Evolutionary conservation across 2,113 vertebrate genomes (phyloP).

Genomic region (Tautogolabrus adspersus): DNA sequence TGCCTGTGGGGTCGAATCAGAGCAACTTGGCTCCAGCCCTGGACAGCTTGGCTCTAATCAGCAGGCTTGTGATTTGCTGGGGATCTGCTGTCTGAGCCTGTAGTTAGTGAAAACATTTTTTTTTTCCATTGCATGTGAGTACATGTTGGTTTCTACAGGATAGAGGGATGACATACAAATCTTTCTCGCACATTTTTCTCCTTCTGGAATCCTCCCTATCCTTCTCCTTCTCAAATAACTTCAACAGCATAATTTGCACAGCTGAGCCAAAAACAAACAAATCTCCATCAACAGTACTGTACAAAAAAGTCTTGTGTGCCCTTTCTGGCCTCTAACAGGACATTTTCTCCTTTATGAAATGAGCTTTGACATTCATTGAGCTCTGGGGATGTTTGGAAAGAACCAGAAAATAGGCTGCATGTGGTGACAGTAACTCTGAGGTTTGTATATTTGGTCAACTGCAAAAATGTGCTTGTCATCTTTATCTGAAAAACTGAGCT

Average conservation of each 20-base stretch:
- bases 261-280: not conserved
- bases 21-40: conserved; percentile 49
- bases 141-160: conserved; percentile 13
- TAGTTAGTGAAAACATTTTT: conserved; percentile 1
- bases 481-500: not conserved
- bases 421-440: not conserved
- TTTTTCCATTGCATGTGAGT: conserved; percentile 38
- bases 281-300: not conserved
- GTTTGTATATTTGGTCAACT: not conserved
- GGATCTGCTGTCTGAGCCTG: conserved; percentile 26
- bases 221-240: not conserved
- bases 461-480: conserved; percentile 18
- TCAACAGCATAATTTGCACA: not conserved
- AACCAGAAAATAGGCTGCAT: not conserved
- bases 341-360: conserved; percentile 22
- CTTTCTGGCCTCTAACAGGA: conserved; percentile 20
- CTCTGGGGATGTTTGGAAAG: conserved; percentile 12
- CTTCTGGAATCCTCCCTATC: not conserved
- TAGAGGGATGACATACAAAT: not conserved
- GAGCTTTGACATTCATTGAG: conserved; percentile 12
- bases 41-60: conserved; percentile 54
- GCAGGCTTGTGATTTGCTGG: conserved; percentile 35
- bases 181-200: not conserved
- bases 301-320: not conserved
- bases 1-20: conserved; percentile 61